phyloP scores from a whole-genome alignment of 2,113 vertebrate species.

The Serranochromis macrocephalus region DNA sequence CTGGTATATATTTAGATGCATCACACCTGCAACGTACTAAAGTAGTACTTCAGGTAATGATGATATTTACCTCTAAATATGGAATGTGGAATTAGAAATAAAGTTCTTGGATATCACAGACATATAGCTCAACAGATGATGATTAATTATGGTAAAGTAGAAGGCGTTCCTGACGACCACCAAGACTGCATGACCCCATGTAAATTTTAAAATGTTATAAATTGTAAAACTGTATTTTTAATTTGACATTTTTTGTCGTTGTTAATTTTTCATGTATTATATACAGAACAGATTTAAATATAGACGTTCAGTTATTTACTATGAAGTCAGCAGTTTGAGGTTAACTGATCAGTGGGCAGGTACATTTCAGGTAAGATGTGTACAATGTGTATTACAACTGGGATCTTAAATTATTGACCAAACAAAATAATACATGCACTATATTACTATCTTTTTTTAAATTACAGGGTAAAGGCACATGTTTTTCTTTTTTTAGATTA shows the following conservation, averaged over 20 bases:
- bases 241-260: neutral
- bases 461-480: neutral
- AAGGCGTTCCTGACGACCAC: neutral
- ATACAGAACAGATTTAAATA: neutral
- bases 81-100: neutral
- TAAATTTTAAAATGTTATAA: neutral
- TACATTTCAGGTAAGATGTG: neutral
- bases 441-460: neutral
- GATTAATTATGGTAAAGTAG: neutral
- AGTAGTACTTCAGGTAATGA: neutral
- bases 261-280: neutral
- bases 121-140: neutral
- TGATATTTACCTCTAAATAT: neutral
- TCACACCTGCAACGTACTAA: neutral
- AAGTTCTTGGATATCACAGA: neutral
- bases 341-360: neutral
- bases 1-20: neutral
- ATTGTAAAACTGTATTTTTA: neutral
- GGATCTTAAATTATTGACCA: neutral
- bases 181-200: neutral
- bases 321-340: neutral
- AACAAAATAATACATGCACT: neutral
- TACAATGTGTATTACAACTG: neutral
- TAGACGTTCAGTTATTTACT: neutral
- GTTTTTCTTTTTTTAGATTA: neutral